These are phyloP conservation scores for Hippoglossus stenolepis DNA, from an alignment of 2,113 vertebrate genomes.

Conservation along the genomic window DNA sequence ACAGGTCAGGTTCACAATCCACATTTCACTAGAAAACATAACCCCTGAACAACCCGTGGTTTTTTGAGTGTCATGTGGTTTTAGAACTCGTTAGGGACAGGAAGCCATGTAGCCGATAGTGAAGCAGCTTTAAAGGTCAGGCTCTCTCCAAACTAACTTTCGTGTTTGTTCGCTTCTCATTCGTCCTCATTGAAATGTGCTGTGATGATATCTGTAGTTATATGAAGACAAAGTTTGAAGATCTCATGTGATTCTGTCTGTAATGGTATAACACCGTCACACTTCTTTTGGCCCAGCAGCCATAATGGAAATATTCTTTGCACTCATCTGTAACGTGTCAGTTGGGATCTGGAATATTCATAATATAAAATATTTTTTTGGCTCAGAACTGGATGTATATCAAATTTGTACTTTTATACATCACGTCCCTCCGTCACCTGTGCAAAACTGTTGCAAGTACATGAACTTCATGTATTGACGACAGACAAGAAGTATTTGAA, in stretches of 20 bases:
- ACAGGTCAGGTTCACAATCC: too few relatives aligned
- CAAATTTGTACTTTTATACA: background rate
- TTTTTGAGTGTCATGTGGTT: background rate
- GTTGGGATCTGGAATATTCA: background rate
- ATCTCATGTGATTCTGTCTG: background rate
- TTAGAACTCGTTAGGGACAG: background rate
- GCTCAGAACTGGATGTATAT: background rate
- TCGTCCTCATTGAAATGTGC: background rate
- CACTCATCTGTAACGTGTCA: constrained; percentile 7
- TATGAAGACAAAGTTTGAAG: background rate
- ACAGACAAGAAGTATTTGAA: constrained; percentile 27
- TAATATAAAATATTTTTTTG: background rate
- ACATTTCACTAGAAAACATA: background rate
- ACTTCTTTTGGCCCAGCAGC: background rate
- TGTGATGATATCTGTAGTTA: background rate
- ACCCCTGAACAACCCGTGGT: background rate
- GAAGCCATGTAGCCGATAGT: background rate
- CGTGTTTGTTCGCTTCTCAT: background rate
- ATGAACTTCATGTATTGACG: background rate
- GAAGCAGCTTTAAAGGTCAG: background rate
- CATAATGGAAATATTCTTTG: background rate
- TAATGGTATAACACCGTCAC: background rate
- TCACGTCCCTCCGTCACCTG: background rate
- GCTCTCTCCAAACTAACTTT: background rate
- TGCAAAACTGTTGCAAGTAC: background rate